Conservation (phyloP, 1,140 invertebrate species). For the Apis mellifera region DNA sequence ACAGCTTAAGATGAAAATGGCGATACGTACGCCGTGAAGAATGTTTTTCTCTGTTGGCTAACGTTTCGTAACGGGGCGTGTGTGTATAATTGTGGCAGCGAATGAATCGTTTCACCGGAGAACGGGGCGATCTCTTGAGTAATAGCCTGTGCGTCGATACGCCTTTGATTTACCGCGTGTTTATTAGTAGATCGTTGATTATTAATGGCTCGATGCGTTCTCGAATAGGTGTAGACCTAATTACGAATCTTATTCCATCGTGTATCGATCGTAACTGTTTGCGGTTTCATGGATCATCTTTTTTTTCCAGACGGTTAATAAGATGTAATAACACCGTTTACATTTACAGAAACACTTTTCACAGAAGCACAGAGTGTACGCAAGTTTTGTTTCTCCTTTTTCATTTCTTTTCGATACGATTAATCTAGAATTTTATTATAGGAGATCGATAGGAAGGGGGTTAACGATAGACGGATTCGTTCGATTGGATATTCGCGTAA, state of each 20-base stretch:
- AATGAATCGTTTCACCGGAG: slow-evolving; percentile 15
- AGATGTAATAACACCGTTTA: too few relatives aligned
- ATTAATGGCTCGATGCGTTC: background rate
- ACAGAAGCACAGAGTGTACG: too few relatives aligned
- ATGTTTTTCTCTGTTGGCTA: background rate
- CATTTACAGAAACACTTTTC: too few relatives aligned
- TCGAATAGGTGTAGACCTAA: background rate
- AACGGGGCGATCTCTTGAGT: slow-evolving; percentile 25
- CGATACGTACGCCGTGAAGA: background rate
- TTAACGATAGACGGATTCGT: background rate
- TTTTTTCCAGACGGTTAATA: too few relatives aligned
- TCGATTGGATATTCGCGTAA: background rate
- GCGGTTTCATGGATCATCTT: too few relatives aligned
- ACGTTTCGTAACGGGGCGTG: slow-evolving; percentile 23
- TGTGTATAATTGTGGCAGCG: background rate
- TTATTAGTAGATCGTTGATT: background rate
- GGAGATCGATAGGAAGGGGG: too few relatives aligned
- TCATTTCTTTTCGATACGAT: background rate
- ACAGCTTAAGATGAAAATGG: slow-evolving; percentile 11
- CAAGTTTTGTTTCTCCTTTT: too few relatives aligned
- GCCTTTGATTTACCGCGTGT: slow-evolving; percentile 6
- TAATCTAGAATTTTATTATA: too few relatives aligned
- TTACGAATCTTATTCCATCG: background rate
- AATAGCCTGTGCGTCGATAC: background rate
- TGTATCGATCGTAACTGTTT: background rate